These are phyloP conservation scores for Collichthys lucidus DNA, from an alignment of 2,113 vertebrate species.

Conservation along the genomic window DNA sequence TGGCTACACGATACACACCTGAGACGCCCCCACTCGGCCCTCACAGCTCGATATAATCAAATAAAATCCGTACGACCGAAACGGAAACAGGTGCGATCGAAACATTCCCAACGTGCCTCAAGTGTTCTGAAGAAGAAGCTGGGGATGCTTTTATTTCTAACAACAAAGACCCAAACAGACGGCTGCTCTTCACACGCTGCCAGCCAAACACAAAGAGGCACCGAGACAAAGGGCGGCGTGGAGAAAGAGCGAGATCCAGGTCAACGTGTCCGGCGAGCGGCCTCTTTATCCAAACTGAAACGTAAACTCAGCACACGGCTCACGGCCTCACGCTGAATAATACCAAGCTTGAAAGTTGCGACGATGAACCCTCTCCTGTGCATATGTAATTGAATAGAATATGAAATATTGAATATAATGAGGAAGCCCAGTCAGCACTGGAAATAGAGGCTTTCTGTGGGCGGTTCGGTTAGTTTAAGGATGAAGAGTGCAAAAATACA, in stretches of 20 bases:
- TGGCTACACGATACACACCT: neutral
- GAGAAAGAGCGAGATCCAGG: conserved; percentile 23
- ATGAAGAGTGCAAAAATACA: conserved; percentile 21
- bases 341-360: neutral
- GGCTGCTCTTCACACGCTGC: conserved; percentile 40
- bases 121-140: neutral
- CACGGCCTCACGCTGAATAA: neutral
- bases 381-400: conserved; percentile 46
- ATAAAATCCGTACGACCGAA: neutral
- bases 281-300: conserved; percentile 18
- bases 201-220: conserved; percentile 30
- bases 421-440: conserved; percentile 26
- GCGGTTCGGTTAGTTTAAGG: conserved; percentile 23
- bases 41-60: neutral
- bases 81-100: neutral
- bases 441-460: conserved; percentile 10
- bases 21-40: neutral
- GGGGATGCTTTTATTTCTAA: conserved; percentile 23
- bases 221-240: conserved; percentile 10
- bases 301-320: conserved; percentile 27
- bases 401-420: conserved; percentile 60
- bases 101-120: neutral
- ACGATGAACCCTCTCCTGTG: conserved; percentile 3
- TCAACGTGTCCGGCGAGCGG: conserved; percentile 33
- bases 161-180: conserved; percentile 53